Base-by-base conservation (phyloP, 2,113 vertebrate species). In the Formicarius rufipectus region DNA sequence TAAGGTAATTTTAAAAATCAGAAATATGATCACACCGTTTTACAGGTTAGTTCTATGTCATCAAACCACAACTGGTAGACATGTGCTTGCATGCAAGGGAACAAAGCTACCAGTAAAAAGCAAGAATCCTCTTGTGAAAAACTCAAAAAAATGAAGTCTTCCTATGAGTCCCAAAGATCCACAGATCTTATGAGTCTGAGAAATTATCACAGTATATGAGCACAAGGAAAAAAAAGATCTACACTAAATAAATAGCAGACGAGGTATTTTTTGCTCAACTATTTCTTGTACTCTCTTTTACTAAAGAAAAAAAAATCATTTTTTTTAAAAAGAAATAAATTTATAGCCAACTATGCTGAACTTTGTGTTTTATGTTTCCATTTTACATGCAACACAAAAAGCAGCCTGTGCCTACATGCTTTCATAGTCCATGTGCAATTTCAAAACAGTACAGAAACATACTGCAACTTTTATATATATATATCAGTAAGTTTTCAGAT, bases 71-170 rank as follows among this genome's bases (percentile, higher is more conserved):
- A 53, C 0, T 35, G 25, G 35, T 11, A 82, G n/a, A 44, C 7
- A 16, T 0, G 14, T 27, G 33, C 82, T 84, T 0, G 0, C 15
- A 78, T 2, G 23, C 47, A 87, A 28, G 44, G 72, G 50, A 73
- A 74, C 19, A 72, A 89, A 89, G 27, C 18, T 49, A 52, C 21
- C 39, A 73, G 16, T 22, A 49, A 50, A 45, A 83, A 55, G 16
- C 49, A 75, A 81, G 45, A 82, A 69, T 23, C 27, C 17, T 71
- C 33, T 63, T 30, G n/a, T 5, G 22, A 31, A 82, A 85, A 94
- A 52, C n/a, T n/a, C n/a, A 73, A 12, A 44, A 39, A 89, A 64
- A 67, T 44, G 5, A 92, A 82, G 19, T 30, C 7, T 30, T 53
- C 21, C 37, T 76, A 37, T 39, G 40, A 66, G 66, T 9, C 23